These are phyloP conservation scores for Harmothoe impar DNA, from an alignment of 2,888 invertebrate species.

Conservation along the genomic window DNA sequence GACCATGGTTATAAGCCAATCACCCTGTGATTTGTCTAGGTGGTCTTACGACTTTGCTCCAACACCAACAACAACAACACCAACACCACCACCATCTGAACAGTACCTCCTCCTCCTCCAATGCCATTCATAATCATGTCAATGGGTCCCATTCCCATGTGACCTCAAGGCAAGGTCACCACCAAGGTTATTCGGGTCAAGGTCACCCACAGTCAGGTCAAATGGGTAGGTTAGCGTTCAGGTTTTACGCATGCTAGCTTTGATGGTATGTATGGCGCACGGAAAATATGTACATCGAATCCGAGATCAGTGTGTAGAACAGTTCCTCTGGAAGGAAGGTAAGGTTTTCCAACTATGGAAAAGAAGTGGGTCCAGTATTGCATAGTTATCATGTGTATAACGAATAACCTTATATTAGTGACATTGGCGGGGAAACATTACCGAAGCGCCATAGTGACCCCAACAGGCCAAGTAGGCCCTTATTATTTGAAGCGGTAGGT, in stretches of 20 bases:
- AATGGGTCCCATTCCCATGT: slow-evolving; percentile 49
- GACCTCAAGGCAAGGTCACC: slow-evolving; percentile 54
- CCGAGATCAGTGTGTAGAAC: not conserved
- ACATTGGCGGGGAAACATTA: not conserved
- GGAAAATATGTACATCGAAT: not conserved
- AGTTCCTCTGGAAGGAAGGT: not conserved
- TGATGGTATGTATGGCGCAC: slow-evolving; percentile 13
- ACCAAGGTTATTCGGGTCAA: slow-evolving; percentile 51
- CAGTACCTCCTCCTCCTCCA: slow-evolving; percentile 36
- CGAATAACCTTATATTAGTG: not conserved
- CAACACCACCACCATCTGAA: slow-evolving; percentile 23
- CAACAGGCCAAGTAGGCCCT: too few species aligned
- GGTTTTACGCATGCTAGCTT: slow-evolving; percentile 43
- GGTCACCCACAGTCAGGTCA: slow-evolving; percentile 52
- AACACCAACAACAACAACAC: slow-evolving; percentile 56
- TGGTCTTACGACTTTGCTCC: slow-evolving; percentile 46
- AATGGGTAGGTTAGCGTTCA: slow-evolving; percentile 58
- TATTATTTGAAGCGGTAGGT: too few species aligned
- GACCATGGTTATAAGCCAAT: slow-evolving; percentile 27
- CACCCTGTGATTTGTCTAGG: slow-evolving; percentile 56
- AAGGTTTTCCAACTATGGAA: not conserved
- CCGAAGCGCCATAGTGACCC: not conserved
- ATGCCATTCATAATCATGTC: slow-evolving; percentile 12
- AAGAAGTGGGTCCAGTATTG: not conserved
- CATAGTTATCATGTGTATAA: slow-evolving; percentile 15